phyloP scores from a whole-genome alignment of 2,113 vertebrate species.

The Oreochromis spilurus region DNA sequence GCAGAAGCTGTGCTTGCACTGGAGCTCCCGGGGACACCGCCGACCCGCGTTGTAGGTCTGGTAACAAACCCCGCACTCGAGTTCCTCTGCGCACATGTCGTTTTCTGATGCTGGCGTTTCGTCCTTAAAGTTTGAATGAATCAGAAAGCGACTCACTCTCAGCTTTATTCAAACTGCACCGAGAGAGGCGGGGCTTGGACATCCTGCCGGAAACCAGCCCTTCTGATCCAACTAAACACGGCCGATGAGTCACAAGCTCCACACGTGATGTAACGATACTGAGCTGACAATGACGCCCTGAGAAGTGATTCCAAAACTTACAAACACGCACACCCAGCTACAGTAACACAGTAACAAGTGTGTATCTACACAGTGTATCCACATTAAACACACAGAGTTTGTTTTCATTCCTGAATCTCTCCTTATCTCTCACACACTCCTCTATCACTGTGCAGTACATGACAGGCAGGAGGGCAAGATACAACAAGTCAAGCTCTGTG shows the following conservation, averaged over 20 bases:
- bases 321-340: not conserved
- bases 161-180: not conserved
- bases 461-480: not conserved
- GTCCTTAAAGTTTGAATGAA: not conserved
- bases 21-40: constrained; percentile 67
- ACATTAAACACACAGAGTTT: not conserved
- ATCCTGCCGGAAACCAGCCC: not conserved
- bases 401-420: not conserved
- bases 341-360: not conserved
- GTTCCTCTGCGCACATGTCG: constrained; percentile 61
- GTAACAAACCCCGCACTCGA: constrained; percentile 75
- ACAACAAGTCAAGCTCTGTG: not conserved
- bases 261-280: not conserved
- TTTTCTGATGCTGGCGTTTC: not conserved
- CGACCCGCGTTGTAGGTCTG: constrained; percentile 49
- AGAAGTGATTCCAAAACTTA: not conserved
- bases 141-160: not conserved
- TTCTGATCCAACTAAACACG: not conserved
- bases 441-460: not conserved
- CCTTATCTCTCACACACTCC: not conserved
- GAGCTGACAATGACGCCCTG: not conserved
- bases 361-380: not conserved
- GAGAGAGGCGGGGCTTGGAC: not conserved
- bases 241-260: not conserved
- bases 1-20: constrained; percentile 72